Percentiles rank a stretch among this genome's conserved stretches.
Conservation (phyloP, 2,113 vertebrate genomes). For the Laticauda colubrina region DNA sequence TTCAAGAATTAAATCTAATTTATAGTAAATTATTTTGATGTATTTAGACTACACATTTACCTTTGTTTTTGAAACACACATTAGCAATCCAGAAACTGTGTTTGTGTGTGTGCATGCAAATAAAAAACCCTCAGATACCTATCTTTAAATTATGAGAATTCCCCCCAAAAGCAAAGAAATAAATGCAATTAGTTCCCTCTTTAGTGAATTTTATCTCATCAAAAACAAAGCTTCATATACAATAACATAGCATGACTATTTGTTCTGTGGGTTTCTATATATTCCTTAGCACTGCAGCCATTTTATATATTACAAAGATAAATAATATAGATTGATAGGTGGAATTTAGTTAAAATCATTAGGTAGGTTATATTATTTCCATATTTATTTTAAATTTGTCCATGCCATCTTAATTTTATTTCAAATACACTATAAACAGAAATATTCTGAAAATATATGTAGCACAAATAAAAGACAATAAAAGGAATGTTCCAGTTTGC, state of each 20-base stretch:
- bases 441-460: constrained; percentile 59
- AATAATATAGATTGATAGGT: constrained; percentile 32
- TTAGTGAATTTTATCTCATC: not conserved
- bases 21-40: not conserved
- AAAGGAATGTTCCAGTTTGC: constrained; percentile 67
- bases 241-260: not conserved
- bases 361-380: constrained; percentile 49
- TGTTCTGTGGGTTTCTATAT: constrained; percentile 52
- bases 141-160: constrained; percentile 17
- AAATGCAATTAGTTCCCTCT: constrained; percentile 24
- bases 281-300: constrained; percentile 38
- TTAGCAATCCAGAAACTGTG: not conserved
- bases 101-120: not conserved
- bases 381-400: constrained; percentile 52
- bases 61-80: not conserved
- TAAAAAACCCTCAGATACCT: not conserved
- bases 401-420: constrained; percentile 55
- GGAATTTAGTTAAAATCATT: constrained; percentile 44
- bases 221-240: constrained; percentile 4
- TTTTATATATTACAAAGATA: constrained; percentile 31
- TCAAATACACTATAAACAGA: constrained; percentile 53
- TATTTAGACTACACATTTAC: not conserved
- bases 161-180: constrained; percentile 13
- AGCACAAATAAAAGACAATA: constrained; percentile 59
- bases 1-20: not conserved